These are phyloP conservation scores for Zaprionus lineosus DNA, from an alignment of 2,888 invertebrate species.

Conservation along the genomic window DNA sequence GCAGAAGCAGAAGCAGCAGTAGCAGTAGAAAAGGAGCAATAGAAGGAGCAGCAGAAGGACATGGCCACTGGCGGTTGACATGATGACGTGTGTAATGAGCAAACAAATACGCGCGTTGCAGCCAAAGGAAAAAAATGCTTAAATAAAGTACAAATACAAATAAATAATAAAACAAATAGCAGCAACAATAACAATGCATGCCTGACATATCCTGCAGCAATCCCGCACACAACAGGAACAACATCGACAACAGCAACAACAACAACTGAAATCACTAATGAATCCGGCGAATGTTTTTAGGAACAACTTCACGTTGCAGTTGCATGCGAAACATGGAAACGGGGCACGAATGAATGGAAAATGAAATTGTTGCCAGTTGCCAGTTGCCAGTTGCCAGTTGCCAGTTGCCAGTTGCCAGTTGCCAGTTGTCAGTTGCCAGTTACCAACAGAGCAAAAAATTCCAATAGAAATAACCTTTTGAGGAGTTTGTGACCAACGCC, in stretches of 20 bases:
- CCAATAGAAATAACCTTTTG: not conserved
- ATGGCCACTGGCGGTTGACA: constrained; percentile 69
- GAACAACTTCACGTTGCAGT: constrained; percentile 59
- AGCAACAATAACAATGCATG: constrained; percentile 53
- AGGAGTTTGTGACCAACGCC: not conserved
- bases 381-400: constrained; percentile 30
- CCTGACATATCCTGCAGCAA: constrained; percentile 66
- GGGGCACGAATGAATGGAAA: constrained; percentile 53
- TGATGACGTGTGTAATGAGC: constrained; percentile 76
- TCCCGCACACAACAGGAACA: constrained; percentile 11
- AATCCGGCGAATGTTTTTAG: constrained; percentile 67
- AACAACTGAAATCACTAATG: constrained; percentile 59
- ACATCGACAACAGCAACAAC: constrained; percentile 27
- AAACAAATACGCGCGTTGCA: constrained; percentile 68
- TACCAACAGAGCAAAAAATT: not conserved
- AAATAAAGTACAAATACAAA: constrained; percentile 52
- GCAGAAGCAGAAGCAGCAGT: not conserved
- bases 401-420: constrained; percentile 3
- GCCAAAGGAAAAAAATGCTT: constrained; percentile 4
- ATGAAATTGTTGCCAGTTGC: constrained; percentile 61
- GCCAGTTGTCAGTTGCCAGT: not conserved
- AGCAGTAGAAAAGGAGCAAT: no score
- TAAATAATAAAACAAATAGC: constrained; percentile 66
- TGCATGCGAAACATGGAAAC: constrained; percentile 48
- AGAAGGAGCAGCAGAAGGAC: no score